Evolutionary conservation across 2,797 vertebrate genomes (phyloP).

Genomic region (Rhabdomys pumilio): DNA sequence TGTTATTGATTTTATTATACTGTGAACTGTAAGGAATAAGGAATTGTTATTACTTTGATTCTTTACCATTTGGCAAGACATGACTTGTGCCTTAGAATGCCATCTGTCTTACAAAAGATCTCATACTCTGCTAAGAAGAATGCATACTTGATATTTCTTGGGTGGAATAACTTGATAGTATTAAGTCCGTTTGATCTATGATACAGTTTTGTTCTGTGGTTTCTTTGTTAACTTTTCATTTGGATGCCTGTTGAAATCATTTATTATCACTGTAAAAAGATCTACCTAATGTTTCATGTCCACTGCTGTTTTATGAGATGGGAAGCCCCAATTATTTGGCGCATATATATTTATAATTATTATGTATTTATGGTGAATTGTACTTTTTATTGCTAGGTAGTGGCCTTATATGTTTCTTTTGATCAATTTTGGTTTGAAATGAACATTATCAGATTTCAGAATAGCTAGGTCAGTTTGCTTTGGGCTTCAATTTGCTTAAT

Average conservation of each 20-base stretch:
- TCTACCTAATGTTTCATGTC: not conserved
- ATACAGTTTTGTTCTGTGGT: not conserved
- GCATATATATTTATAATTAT: not conserved
- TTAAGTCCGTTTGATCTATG: not conserved
- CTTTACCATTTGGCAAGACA: not conserved
- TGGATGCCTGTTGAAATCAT: not conserved
- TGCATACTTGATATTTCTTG: not conserved
- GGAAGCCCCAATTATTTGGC: not conserved
- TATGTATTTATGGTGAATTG: not conserved
- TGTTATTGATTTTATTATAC: not conserved
- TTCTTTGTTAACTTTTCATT: constrained; percentile 1
- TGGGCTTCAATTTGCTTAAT: not conserved
- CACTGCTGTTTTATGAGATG: not conserved
- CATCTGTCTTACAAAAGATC: not conserved
- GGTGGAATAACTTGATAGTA: not conserved
- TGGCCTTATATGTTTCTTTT: not conserved
- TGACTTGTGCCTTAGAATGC: not conserved
- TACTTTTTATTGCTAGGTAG: not conserved
- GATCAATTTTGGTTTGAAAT: not conserved
- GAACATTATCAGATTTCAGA: not conserved
- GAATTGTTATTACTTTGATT: not conserved
- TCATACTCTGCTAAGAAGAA: not conserved
- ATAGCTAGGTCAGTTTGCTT: not conserved
- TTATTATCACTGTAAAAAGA: not conserved
- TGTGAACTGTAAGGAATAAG: not conserved